Evolutionary conservation across 2,888 invertebrate species (phyloP), one percentile per base, ranked within the genome.

Genomic region (Rhagium mordax): DNA sequence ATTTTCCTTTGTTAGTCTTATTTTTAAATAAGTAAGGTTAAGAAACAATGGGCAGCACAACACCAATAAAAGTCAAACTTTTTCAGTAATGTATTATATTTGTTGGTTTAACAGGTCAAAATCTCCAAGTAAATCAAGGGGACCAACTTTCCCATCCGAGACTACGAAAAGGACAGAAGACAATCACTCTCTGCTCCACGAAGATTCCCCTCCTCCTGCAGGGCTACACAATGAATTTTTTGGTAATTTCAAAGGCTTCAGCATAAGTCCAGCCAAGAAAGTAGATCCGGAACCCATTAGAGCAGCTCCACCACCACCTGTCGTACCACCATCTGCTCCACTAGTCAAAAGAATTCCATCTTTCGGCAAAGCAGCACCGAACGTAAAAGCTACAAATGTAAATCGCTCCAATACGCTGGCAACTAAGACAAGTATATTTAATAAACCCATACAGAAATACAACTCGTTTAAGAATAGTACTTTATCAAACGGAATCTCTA

Each of bases 211-310:
- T 6, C 81, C 80, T 64, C 71, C 78, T 1, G 72, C 77, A n/a
- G 80, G 82, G 5, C 76, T 85, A 13, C 81, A 84, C 57, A 89
- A 88, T 73, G 93, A 93, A 82, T 93, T 96, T 88, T 95, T 95
- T 86, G 96, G 96, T 0, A 94, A 95, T 82, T 96, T 95, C 88
- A 95, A 95, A 87, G 96, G 96, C 0, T 96, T 96, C 87, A 78
- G 94, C 0, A 89, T 96, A 55, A 90, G 92, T 0, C 94, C 94
- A 0, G 89, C 93, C 0, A 90, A 90, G 0, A 90, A 90, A 57
- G 41, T 74, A 3, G 82, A 85, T 10, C 85, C 86, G 72, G 82
- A 84, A 16, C 79, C 81, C 2, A 73, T 84, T 65, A 81, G 91
- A 1, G 92, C 93, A 0, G 93, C 94, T 0, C 93, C 94, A 0